Conservation (phyloP, 2,888 invertebrate genomes). For the Dascillus cervinus region DNA sequence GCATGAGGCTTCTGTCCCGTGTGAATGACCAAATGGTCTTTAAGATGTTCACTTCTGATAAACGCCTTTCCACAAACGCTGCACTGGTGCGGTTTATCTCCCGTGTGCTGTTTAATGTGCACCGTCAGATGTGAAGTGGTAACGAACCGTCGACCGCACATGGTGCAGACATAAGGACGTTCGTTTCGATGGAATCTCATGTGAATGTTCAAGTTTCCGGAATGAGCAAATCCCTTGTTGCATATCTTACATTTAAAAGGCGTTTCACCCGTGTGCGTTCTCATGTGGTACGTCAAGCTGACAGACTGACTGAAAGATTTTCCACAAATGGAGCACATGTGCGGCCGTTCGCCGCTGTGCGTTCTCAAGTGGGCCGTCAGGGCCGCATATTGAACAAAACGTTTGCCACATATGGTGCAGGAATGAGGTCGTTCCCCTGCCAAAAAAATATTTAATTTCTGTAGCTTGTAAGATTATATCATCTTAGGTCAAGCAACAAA, state of each 20-base stretch:
- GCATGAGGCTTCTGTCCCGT: constrained; percentile 52
- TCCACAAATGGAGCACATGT: constrained; percentile 25
- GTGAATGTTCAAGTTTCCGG: constrained; percentile 30
- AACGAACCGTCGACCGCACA: constrained; percentile 29
- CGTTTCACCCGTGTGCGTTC: constrained; percentile 26
- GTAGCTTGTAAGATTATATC: too few relatives aligned
- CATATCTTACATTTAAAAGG: constrained; percentile 27
- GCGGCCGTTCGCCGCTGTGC: constrained; percentile 19
- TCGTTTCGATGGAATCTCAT: constrained; percentile 31
- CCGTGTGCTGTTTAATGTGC: constrained; percentile 31
- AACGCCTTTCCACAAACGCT: constrained; percentile 48
- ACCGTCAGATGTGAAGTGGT: constrained; percentile 31
- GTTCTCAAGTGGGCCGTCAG: constrained; percentile 10
- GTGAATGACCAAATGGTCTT: constrained; percentile 49
- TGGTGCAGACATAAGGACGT: constrained; percentile 26
- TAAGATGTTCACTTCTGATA: constrained; percentile 45
- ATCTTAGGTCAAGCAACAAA: too few relatives aligned
- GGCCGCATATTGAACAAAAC: constrained; percentile 10
- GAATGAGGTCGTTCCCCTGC: constrained; percentile 16
- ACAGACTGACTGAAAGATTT: constrained; percentile 29
- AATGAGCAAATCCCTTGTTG: constrained; percentile 25
- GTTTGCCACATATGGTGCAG: constrained; percentile 13
- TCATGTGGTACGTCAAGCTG: constrained; percentile 21
- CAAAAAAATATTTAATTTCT: neutral
- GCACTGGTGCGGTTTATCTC: constrained; percentile 36